A percentile compares a stretch with the other conserved stretches of the same genome.
These are phyloP conservation scores for Azemiops feae DNA, from an alignment of 2,113 vertebrate genomes.

Conservation along the genomic window DNA sequence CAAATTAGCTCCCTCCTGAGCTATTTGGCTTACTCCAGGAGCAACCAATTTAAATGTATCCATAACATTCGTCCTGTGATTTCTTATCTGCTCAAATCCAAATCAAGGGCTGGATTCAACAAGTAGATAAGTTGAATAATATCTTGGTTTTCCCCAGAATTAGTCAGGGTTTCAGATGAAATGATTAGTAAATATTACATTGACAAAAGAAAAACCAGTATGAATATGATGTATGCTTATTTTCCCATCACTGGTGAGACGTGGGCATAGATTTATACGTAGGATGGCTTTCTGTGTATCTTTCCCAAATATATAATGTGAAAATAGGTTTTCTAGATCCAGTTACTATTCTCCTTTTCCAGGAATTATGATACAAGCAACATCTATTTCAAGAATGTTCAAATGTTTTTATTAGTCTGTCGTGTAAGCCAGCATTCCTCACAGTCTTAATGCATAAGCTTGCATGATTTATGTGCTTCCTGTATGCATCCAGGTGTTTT, in stretches of 20 bases:
- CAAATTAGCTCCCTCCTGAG: background rate
- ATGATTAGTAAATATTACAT: background rate
- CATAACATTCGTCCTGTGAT: background rate
- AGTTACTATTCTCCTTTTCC: background rate
- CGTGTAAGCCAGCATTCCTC: background rate
- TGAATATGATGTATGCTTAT: background rate
- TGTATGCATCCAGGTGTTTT: slow-evolving; percentile 9
- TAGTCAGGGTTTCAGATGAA: background rate
- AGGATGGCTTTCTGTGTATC: background rate
- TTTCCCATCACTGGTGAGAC: background rate
- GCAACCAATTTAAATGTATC: background rate
- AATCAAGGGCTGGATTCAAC: background rate
- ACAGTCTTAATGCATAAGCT: background rate
- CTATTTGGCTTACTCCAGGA: background rate
- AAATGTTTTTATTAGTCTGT: background rate
- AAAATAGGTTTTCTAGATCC: background rate
- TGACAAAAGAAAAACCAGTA: background rate
- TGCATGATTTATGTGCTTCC: background rate
- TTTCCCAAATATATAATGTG: background rate
- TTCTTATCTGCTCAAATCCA: background rate
- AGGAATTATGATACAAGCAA: background rate
- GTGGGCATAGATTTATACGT: background rate
- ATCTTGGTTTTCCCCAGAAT: background rate
- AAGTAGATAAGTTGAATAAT: background rate
- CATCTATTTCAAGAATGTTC: background rate